Evolutionary conservation across 2,797 vertebrate genomes (phyloP), one percentile per base, ranked within the genome.

Genomic region (Platalea minor): DNA sequence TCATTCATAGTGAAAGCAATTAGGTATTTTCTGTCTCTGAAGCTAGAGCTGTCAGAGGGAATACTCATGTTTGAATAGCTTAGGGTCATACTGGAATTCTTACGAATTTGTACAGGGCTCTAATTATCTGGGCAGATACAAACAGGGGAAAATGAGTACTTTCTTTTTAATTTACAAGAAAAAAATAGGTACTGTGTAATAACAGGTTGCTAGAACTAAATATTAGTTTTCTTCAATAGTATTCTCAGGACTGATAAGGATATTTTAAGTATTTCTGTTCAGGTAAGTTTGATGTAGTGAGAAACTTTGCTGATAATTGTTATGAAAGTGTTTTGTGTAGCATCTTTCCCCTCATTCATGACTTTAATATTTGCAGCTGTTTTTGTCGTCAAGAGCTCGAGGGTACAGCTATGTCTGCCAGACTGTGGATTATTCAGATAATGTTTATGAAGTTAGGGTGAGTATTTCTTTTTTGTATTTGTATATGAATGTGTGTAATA

Each of bases 391-490:
- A 5, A 98, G 98, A 97, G 98, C 99, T 72, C 99, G 99, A 53
- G 98, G 99, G 92, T 99, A 99, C 98, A 99, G 99, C 96, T 99
- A 99, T 97, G 98, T 99, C 94, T 99, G 99, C 97, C 99, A 99
- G 97, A 97, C 97, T 24, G 99, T 99, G 97, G 98, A 99, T 98
- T 99, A 99, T 96, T 99, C 99, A 83, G 98, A 99, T n/a, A 98
- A 99, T 74, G 99, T 99, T 95, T 99, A 99, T 97, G 99, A 99
- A 99, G 99, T 99, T 97, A 98, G 99, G 98, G 99, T 99, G 97
- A 99, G 99, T 97, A 97, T 82, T 48, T 77, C 2, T 82, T 65
- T 45, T 85, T 70, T 75, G 7, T 54, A 19, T 57, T 61, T 84
- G 5, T 56, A 2, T 67, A 23, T 91, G 31, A 59, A 61, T 46